A percentile compares a stretch with the other conserved stretches of the same genome.
phyloP scores from a whole-genome alignment of 2,797 vertebrate genomes.

The Pseudochromis fuscus region DNA sequence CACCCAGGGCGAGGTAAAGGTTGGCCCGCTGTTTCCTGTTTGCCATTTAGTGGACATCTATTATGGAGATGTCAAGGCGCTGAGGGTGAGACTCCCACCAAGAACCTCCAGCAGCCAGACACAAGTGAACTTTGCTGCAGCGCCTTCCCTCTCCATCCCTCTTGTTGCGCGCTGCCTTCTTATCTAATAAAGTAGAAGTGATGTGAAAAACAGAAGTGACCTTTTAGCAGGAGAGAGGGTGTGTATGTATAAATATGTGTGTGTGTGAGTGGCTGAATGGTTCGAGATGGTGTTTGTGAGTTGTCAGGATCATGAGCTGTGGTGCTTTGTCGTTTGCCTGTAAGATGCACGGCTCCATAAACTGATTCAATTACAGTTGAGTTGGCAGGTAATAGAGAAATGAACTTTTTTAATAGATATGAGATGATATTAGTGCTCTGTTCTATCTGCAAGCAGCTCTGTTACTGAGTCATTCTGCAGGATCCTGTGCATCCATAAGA shows the following conservation, averaged over 20 bases:
- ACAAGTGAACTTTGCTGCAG: conserved; percentile 57
- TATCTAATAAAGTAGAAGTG: conserved; percentile 53
- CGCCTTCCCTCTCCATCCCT: conserved; percentile 24
- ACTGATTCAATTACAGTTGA: background rate
- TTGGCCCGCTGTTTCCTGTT: conserved; percentile 55
- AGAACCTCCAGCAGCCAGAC: conserved; percentile 52
- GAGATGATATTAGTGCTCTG: too few relatives aligned
- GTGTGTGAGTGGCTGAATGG: background rate
- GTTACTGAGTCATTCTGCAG: too few relatives aligned
- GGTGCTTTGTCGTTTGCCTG: conserved; percentile 14
- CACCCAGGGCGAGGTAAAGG: conserved; percentile 48
- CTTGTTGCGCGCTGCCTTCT: conserved; percentile 15
- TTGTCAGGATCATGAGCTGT: conserved; percentile 27
- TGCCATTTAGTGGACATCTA: conserved; percentile 71
- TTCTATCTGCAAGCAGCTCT: too few relatives aligned
- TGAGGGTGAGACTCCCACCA: conserved; percentile 42
- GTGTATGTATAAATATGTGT: background rate
- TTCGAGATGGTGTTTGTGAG: background rate
- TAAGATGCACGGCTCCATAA: background rate
- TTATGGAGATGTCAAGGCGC: conserved; percentile 63
- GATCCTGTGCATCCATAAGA: too few relatives aligned
- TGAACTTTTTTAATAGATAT: too few relatives aligned
- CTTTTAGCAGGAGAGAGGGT: conserved; percentile 39
- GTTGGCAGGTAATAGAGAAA: too few relatives aligned
- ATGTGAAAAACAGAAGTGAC: conserved; percentile 62